Evolutionary conservation across 2,888 invertebrate species (phyloP).

Genomic region (Timema podura): DNA sequence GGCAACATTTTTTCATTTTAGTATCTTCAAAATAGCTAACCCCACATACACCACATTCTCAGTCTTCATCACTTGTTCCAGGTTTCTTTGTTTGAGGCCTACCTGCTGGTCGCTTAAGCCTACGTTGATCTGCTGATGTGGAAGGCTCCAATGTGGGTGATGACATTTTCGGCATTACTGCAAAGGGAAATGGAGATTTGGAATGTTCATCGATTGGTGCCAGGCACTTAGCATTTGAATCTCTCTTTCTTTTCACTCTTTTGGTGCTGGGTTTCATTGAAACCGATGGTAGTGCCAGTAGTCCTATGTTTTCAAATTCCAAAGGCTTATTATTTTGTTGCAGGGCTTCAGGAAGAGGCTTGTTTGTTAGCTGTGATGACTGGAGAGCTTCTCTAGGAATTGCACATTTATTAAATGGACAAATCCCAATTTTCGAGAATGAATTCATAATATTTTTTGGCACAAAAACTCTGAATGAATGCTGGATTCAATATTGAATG

Average conservation of each 20-base stretch:
- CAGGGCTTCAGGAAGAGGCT: not conserved
- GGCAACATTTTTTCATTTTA: not conserved
- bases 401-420: not conserved
- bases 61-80: constrained; percentile 13
- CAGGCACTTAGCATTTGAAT: not conserved
- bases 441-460: constrained; percentile 1
- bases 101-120: not conserved
- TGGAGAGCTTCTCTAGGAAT: constrained; percentile 1
- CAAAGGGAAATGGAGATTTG: no score
- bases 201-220: not conserved
- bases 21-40: not conserved
- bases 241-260: not conserved
- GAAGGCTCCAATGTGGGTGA: not conserved
- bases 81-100: not conserved
- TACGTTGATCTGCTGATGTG: not conserved
- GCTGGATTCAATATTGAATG: constrained; percentile 4
- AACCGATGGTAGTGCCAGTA: no score
- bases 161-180: not conserved
- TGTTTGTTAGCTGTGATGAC: not conserved
- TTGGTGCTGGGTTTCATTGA: not conserved
- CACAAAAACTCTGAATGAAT: constrained; percentile 3
- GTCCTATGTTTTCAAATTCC: not conserved
- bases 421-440: constrained; percentile 6
- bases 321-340: not conserved
- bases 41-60: not conserved